Base-by-base conservation (phyloP, 1,140 invertebrate genomes). In the Drosophila prosaltans region DNA sequence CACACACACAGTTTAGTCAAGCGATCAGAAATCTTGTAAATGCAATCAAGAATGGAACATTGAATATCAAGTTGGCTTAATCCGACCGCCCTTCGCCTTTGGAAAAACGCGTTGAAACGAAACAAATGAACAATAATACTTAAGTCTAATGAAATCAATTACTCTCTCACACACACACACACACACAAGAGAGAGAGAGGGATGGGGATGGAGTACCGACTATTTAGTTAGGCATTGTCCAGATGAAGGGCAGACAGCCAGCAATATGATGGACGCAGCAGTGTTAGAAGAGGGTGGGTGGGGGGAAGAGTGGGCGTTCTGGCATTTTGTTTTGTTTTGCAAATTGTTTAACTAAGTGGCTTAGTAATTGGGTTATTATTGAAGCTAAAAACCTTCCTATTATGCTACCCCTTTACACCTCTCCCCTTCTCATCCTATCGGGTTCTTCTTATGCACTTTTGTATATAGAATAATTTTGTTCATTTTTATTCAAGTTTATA, bases 11-110 rank as follows among this genome's bases (percentile, higher is more conserved):
- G 66, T 54, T 82, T 88, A 88, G 75, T 86, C 79, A 82, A 88
- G 79, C 82, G 79, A 72, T 82, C 66, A 86, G 72, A 86, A 86
- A 76, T 86, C 79, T 86, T 76, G 79, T 77, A 74, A 86, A 78
- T 81, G 64, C 75, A 59, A 68, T 67, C 82, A 86, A 86, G 83
- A 83, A 82, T 86, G 64, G 72, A 82, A 67, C 83, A 86, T 88
- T 86, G 83, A 88, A 80, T 81, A 78, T 64, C 81, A 72, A 69
- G 59, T 64, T 75, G 61, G 21, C 63, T 74, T 40, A 51, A 10
- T 26, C 24, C 45, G 39, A 55, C 39, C 67, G 72, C 80, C 80
- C 80, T 82, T 72, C 64, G 64, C 10, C 28, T 40, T 39, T 57
- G 10, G 11, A 41, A 45, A 64, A 36, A 67, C 8, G 59, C 81